phyloP scores from a whole-genome alignment of 1,140 invertebrate genomes.

The Portunus trituberculatus region DNA sequence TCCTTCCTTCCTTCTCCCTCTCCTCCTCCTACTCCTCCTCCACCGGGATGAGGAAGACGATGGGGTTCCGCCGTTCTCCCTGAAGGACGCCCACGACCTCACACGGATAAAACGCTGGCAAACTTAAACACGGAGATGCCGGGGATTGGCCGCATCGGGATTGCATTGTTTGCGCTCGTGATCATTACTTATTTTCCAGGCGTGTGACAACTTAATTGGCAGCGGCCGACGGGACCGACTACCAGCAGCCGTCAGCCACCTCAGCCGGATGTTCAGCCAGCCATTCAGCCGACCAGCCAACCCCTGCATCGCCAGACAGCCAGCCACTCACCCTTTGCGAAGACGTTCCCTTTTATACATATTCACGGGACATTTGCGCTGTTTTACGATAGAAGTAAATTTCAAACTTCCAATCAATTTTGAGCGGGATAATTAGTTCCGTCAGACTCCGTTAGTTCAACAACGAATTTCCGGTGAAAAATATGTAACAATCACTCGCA shows the following conservation, averaged over 20 bases:
- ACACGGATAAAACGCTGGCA: constrained; percentile 34
- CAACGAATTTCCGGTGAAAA: no score
- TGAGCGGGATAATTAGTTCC: no score
- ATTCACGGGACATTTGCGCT: background rate
- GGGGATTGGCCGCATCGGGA: background rate
- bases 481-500: no score
- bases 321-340: background rate
- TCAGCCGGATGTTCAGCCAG: constrained; percentile 25
- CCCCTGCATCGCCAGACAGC: background rate
- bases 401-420: background rate
- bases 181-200: constrained; percentile 65
- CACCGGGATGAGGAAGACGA: background rate
- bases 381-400: background rate
- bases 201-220: constrained; percentile 61
- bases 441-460: no score
- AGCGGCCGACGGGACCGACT: constrained; percentile 34
- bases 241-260: background rate
- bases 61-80: background rate
- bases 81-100: constrained; percentile 29
- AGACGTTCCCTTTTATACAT: background rate
- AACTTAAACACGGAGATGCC: constrained; percentile 29
- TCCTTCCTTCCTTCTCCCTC: background rate
- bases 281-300: background rate
- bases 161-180: constrained; percentile 57
- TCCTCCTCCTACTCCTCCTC: background rate